phyloP scores from a whole-genome alignment of 2,113 vertebrate species.

The Protomyctophum bolini region DNA sequence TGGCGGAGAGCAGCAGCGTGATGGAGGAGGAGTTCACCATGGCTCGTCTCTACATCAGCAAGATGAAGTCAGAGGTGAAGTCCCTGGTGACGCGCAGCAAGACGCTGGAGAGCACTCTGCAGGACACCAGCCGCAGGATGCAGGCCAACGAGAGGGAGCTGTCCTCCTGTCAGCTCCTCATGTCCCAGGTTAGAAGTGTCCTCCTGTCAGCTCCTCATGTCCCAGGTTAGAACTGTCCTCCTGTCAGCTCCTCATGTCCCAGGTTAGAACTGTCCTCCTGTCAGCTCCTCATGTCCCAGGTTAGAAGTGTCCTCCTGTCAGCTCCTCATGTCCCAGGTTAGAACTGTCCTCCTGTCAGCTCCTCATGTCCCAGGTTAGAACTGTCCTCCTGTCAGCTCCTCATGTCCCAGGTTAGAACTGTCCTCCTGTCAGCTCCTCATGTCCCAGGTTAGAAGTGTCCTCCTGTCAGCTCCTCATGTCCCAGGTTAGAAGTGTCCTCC shows the following conservation, averaged over 20 bases:
- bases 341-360: too few species aligned
- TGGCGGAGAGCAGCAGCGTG: conserved; percentile 83
- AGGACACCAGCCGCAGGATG: conserved; percentile 84
- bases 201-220: too few species aligned
- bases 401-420: too few species aligned
- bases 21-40: conserved; percentile 95
- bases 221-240: conserved; percentile 46
- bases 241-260: conserved; percentile 88
- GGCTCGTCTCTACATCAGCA: conserved; percentile 90
- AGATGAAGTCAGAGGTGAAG: conserved; percentile 94
- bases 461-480: too few species aligned
- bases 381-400: too few species aligned
- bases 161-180: conserved; percentile 84
- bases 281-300: too few species aligned
- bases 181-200: conserved; percentile 83
- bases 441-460: too few species aligned
- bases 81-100: conserved; percentile 88
- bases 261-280: conserved; percentile 69
- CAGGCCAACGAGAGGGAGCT: conserved; percentile 87
- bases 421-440: too few species aligned
- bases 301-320: too few species aligned
- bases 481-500: too few species aligned
- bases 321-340: too few species aligned
- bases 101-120: conserved; percentile 85
- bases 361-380: too few species aligned